These are phyloP conservation scores for Ectropis crepuscularia DNA, from an alignment of 2,888 invertebrate genomes.

Conservation along the genomic window DNA sequence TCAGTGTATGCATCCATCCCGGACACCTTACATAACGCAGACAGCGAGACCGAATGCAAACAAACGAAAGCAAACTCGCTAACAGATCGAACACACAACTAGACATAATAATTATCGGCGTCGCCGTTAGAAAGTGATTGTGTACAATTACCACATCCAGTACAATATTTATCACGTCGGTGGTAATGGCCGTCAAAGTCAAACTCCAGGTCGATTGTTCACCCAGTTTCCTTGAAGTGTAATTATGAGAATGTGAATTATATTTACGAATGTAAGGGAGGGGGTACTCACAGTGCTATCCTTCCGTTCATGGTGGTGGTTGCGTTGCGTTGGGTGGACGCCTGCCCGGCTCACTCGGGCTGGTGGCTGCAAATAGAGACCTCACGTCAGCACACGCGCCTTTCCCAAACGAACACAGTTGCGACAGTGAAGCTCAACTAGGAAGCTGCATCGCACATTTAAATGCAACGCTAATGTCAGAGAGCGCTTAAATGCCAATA, in stretches of 20 bases:
- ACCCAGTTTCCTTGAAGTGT: conserved; percentile 24
- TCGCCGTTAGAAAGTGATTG: conserved; percentile 69
- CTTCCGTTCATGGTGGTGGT: conserved; percentile 68
- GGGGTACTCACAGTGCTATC: conserved; percentile 75
- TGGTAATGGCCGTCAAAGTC: conserved; percentile 32
- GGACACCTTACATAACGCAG: conserved; percentile 52
- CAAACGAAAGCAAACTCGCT: conserved; percentile 64
- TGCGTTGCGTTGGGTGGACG: conserved; percentile 49
- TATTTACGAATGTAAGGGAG: conserved; percentile 14
- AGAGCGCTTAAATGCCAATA: conserved; percentile 84
- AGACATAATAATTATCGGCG: conserved; percentile 56
- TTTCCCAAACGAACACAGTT: conserved; percentile 79
- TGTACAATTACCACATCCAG: conserved; percentile 47
- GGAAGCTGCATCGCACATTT: conserved; percentile 82
- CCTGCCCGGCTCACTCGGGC: conserved; percentile 69
- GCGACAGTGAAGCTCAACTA: conserved; percentile 81
- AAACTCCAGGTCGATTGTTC: conserved; percentile 25
- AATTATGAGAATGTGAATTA: conserved; percentile 13
- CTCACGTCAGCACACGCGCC: conserved; percentile 79
- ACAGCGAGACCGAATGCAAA: conserved; percentile 52
- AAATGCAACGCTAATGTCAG: conserved; percentile 84
- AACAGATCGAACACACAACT: conserved; percentile 55
- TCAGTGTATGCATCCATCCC: conserved; percentile 47
- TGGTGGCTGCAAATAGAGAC: conserved; percentile 78
- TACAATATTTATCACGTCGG: conserved; percentile 44